Evolutionary conservation across 2,797 vertebrate genomes (phyloP), one percentile per base, ranked within the genome.

Genomic region (Poecilia velifera): DNA sequence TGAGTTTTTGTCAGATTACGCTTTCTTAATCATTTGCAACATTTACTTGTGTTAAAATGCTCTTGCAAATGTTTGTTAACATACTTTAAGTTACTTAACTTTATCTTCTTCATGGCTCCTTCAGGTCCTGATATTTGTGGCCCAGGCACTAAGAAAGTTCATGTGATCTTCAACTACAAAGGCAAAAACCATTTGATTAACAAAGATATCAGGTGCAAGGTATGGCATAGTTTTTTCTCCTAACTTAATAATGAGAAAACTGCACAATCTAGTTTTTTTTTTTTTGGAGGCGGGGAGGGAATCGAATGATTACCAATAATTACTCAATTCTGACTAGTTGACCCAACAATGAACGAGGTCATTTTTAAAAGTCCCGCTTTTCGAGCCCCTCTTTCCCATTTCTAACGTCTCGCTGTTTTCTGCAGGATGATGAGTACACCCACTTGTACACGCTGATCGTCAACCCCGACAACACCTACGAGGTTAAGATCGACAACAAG

Each of bases 121-220:
- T 79, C 80, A 97, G 97, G 97, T 84, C 97, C 96, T 84, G 97
- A 98, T 90, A 97, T 98, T 80, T 98, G 97, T 86, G 97, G 97
- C 59, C 97, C 97, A 51, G 96, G 96, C 74, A 98, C 97, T 74
- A 97, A 97, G 90, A 97, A 97, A 85, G 96, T 98, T 66, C 95
- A 97, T 36, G 96, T 97, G 64, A 98, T 98, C 85, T 95, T 97
- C 76, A 93, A 93, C 92, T 97, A 98, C 90, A 95, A 96, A 93
- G 97, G 96, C 88, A 97, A 97, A 91, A 96, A 97, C 90, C 94
- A 97, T 82, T 92, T 97, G 79, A 97, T 97, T 73, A 98, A 97
- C 86, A 97, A 97, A 90, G 96, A 97, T 82, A 95, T 97, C 90
- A 92, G 96, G 77, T 97, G 96, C 92, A 97, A 96, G 96, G 97